Evolutionary conservation across 2,113 vertebrate genomes (phyloP), one percentile per base, ranked within the genome.

Genomic region (Embiotoca jacksoni): DNA sequence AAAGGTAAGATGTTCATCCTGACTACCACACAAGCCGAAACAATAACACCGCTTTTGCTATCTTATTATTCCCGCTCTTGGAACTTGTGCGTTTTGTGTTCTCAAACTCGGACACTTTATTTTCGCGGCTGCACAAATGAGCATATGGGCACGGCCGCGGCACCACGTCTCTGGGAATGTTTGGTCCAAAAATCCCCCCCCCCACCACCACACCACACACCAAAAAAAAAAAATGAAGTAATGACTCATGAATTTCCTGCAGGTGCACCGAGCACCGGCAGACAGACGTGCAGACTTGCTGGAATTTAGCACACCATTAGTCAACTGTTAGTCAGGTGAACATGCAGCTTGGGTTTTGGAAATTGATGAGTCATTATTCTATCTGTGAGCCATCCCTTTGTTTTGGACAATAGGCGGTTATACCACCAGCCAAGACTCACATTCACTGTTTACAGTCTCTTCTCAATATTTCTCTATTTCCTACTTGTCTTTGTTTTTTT

Each of bases 351-450:
- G 32, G 47, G 33, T 66, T 14, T 33, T 46, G 35, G 74, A 75
- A 73, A 37, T 41, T 35, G 37, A 74, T 59, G 32, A 59, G 56
- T 73, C 61, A 39, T 64, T 61, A 9, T 32, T 53, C 15, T 0
- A 31, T 33, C 70, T 61, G 14, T 11, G 44, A 76, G 0, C 56
- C 30, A 69, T 64, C 31, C 41, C 33, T 79, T 73, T 68, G 33
- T 57, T 82, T 67, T 33, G 11, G 57, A 6, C 50, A 78, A 16
- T 16, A 31, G 5, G 5, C 39, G 46, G 32, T 50, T 37, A 56
- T 55, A 58, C 41, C n/a, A 66, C 4, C 66, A 78, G 66, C 23
- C 23, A 23, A 23, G 23, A 23, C 23, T 23, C 23, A 31, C 56
- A 59, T 46, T 49, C 5, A 10, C 58, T 30, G 58, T 60, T 68